Conservation (phyloP, 1,140 invertebrate genomes). For the Zelostemma sp. region DNA sequence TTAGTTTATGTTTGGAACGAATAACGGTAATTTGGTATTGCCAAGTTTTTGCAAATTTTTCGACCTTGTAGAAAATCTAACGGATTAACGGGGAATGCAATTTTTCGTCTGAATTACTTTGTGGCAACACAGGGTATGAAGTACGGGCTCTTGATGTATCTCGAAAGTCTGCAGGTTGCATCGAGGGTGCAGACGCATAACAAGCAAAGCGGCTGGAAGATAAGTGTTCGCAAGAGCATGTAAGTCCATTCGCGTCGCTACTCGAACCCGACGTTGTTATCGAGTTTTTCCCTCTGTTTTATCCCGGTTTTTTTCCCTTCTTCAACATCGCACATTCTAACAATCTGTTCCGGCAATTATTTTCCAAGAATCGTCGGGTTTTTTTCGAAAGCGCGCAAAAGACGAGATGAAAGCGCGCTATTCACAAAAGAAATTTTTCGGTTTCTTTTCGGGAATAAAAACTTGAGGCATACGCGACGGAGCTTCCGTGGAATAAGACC, state of each 20-base stretch:
- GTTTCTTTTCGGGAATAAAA: too few species aligned
- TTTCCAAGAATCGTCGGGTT: not conserved
- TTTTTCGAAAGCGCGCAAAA: too few species aligned
- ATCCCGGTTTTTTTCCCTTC: constrained; percentile 7
- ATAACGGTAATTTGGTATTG: too few species aligned
- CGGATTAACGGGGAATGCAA: constrained; percentile 15
- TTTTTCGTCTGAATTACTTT: constrained; percentile 34
- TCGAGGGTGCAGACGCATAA: constrained; percentile 46
- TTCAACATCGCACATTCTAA: constrained; percentile 21
- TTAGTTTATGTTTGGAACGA: too few species aligned
- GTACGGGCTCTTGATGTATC: constrained; percentile 33
- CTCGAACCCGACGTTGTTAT: constrained; percentile 36
- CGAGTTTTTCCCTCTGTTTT: constrained; percentile 18
- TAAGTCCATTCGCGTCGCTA: constrained; percentile 21
- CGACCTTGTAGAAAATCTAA: too few species aligned
- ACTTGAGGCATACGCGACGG: too few species aligned
- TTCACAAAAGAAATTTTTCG: too few species aligned
- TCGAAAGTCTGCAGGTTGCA: constrained; percentile 39
- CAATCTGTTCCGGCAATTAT: constrained; percentile 15
- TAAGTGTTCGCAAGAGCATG: constrained; percentile 42
- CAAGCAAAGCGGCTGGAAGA: constrained; percentile 34
- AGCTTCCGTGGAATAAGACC: too few species aligned
- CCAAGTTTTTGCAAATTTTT: too few species aligned
- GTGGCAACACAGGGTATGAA: constrained; percentile 32
- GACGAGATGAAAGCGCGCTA: too few species aligned